A percentile compares a stretch with the other conserved stretches of the same genome.
Conservation (phyloP, 2,113 vertebrate genomes). For the Myiagra hebetior region DNA sequence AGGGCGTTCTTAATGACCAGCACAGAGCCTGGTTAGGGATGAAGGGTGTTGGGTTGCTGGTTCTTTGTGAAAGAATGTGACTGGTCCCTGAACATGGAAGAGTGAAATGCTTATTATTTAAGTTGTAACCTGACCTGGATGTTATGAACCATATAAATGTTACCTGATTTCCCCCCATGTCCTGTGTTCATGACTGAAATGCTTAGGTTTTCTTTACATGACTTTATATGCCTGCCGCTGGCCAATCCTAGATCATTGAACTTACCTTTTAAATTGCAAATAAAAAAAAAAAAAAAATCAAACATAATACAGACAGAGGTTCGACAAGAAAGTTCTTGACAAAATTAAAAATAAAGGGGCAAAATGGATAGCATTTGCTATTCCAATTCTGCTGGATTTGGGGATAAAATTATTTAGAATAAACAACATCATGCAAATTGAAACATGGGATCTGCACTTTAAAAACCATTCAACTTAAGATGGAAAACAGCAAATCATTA, state of each 20-base stretch:
- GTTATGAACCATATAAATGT: neutral
- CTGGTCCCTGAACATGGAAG: neutral
- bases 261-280: neutral
- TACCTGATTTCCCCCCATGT: fast-evolving
- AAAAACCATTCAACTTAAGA: neutral
- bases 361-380: neutral
- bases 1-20: neutral
- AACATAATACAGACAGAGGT: neutral
- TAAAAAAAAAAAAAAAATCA: neutral
- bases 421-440: neutral
- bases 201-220: neutral
- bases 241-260: neutral
- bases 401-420: neutral
- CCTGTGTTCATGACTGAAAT: neutral
- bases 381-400: neutral
- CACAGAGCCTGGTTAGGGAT: neutral
- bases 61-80: neutral
- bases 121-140: neutral
- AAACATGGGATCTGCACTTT: neutral
- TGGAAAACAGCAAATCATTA: neutral
- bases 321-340: neutral
- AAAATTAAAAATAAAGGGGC: neutral
- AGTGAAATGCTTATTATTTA: neutral
- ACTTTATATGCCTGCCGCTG: neutral
- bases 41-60: neutral